These are phyloP conservation scores for Hippocampus guttulatus DNA, from an alignment of 2,113 vertebrate genomes.

Conservation along the genomic window DNA sequence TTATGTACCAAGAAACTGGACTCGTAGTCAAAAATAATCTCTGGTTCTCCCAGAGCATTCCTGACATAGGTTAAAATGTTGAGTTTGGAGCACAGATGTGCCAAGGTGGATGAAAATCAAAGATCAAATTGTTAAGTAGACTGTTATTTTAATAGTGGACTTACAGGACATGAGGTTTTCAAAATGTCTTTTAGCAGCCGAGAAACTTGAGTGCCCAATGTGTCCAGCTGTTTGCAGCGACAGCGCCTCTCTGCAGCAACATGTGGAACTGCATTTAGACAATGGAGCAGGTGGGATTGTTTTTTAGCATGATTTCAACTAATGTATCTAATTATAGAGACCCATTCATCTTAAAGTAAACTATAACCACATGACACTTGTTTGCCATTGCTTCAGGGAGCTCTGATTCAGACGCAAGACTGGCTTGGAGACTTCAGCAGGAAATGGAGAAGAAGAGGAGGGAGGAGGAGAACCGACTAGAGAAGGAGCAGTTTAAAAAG, in stretches of 20 bases:
- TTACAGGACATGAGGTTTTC: not conserved
- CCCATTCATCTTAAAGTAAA: not conserved
- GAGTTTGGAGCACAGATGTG: not conserved
- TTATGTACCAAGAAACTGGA: not conserved
- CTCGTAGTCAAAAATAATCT: not conserved
- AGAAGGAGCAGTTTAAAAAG: slow-evolving; percentile 82
- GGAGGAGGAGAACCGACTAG: slow-evolving; percentile 68
- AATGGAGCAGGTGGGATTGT: slow-evolving; percentile 41
- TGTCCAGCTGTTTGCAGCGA: slow-evolving; percentile 76
- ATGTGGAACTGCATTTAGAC: slow-evolving; percentile 85
- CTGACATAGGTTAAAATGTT: not conserved
- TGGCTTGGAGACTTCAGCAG: slow-evolving; percentile 80
- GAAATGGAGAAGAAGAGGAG: slow-evolving; percentile 76
- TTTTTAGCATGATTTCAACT: not conserved
- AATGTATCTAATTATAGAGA: not conserved
- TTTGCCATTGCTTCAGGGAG: slow-evolving; percentile 28
- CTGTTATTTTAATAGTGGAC: not conserved
- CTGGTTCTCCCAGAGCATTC: not conserved
- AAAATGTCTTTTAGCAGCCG: slow-evolving; percentile 27
- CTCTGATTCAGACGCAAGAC: slow-evolving; percentile 64
- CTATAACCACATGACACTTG: not conserved
- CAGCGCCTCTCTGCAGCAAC: slow-evolving; percentile 79
- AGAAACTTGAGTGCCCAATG: slow-evolving; percentile 78
- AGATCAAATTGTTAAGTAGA: not conserved
- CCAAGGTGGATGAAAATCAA: not conserved